Percentiles rank a stretch among this genome's conserved stretches.
Evolutionary conservation across 1,140 invertebrate genomes (phyloP).

Genomic region (Tetraneura akinire): DNA sequence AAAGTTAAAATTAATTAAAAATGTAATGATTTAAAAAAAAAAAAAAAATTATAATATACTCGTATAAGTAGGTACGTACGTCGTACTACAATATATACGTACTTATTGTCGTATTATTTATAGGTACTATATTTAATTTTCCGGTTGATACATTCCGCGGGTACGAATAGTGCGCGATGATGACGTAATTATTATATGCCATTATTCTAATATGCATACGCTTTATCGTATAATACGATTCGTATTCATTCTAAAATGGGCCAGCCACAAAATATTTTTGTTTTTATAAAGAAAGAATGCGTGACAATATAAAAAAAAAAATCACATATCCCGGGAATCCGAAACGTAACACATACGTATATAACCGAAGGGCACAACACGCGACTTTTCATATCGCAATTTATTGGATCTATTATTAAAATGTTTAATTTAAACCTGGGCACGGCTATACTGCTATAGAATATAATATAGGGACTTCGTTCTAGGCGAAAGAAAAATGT

Average conservation of each 20-base stretch:
- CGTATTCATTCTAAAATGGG: no score
- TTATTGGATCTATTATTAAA: slow-evolving; percentile 39
- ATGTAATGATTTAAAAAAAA: not conserved
- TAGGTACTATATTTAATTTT: slow-evolving; percentile 31
- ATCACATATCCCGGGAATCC: not conserved
- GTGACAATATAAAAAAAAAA: not conserved
- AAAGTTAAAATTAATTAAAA: no score
- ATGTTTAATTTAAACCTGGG: slow-evolving; percentile 2
- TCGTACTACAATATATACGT: no score
- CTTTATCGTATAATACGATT: no score
- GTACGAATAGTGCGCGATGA: not conserved
- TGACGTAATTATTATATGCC: not conserved
- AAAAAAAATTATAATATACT: not conserved
- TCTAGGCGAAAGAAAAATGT: not conserved
- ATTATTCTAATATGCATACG: not conserved
- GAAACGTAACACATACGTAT: not conserved
- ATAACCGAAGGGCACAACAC: slow-evolving; percentile 31
- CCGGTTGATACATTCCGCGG: not conserved
- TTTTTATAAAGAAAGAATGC: not conserved
- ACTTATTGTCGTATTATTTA: no score
- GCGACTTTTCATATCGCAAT: not conserved
- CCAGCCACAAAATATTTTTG: no score
- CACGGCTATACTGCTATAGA: no score
- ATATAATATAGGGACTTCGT: not conserved
- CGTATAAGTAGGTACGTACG: no score